Evolutionary conservation across 1,140 invertebrate species (phyloP).

Genomic region (Parapsyche elsis): DNA sequence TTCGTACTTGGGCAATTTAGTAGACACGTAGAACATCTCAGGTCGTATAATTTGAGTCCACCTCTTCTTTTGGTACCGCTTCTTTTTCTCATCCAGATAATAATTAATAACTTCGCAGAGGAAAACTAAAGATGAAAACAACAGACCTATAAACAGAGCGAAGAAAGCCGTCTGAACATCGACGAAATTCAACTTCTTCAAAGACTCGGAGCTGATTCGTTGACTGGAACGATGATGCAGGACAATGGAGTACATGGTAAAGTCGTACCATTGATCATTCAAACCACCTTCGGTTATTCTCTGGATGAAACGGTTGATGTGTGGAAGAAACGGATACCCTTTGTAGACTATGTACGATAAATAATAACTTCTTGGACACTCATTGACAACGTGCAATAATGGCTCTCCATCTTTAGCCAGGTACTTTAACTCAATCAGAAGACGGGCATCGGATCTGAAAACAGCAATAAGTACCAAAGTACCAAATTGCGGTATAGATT

Average conservation of each 20-base stretch:
- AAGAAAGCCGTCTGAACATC: constrained; percentile 54
- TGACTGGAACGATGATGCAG: constrained; percentile 29
- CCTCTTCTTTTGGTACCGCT: not conserved
- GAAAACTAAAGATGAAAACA: constrained; percentile 23
- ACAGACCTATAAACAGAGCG: constrained; percentile 40
- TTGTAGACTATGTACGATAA: constrained; percentile 59
- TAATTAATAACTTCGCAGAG: constrained; percentile 33
- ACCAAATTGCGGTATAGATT: too few species aligned
- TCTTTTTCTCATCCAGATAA: constrained; percentile 19
- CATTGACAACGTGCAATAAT: constrained; percentile 60
- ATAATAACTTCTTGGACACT: constrained; percentile 62
- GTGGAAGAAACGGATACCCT: constrained; percentile 56
- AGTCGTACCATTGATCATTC: constrained; percentile 53
- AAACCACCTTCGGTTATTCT: constrained; percentile 50
- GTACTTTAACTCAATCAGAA: constrained; percentile 53
- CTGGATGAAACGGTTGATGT: constrained; percentile 55
- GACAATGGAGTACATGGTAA: constrained; percentile 50
- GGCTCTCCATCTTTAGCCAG: constrained; percentile 54
- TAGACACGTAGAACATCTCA: not conserved
- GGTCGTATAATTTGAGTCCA: not conserved
- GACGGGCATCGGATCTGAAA: constrained; percentile 55
- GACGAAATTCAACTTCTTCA: constrained; percentile 50
- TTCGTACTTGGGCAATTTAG: constrained; percentile 26
- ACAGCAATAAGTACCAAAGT: too few species aligned
- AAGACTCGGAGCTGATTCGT: not conserved